These are phyloP conservation scores for Probosciger aterrimus DNA, from an alignment of 2,113 vertebrate species.

Conservation along the genomic window DNA sequence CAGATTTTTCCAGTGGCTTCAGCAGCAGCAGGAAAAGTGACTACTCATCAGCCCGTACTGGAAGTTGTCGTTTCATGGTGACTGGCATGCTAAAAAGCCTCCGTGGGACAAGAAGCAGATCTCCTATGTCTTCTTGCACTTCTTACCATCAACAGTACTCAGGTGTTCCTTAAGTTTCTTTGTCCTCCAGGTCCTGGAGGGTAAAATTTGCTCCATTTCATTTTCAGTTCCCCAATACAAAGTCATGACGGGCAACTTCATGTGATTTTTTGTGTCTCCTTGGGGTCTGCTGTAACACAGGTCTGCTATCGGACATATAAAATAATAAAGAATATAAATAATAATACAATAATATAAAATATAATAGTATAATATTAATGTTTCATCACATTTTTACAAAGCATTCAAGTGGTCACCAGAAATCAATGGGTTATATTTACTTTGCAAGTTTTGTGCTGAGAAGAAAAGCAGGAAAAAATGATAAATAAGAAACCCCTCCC, in stretches of 20 bases:
- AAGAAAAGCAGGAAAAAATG: not conserved
- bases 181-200: not conserved
- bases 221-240: not conserved
- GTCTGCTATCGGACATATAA: not conserved
- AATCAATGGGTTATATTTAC: accelerated
- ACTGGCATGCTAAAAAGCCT: not conserved
- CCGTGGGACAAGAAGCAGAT: not conserved
- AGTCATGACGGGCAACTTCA: accelerated
- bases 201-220: not conserved
- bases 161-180: not conserved
- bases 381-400: not conserved
- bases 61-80: not conserved
- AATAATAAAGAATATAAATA: not conserved
- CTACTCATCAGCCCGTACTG: not conserved
- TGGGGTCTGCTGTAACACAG: not conserved
- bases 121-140: not conserved
- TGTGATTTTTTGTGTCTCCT: not conserved
- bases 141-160: not conserved
- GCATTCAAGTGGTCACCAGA: not conserved
- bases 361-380: not conserved
- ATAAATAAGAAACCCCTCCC: accelerated
- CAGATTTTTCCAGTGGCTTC: constrained; percentile 44
- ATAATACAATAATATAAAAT: not conserved
- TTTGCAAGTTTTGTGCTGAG: not conserved
- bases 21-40: not conserved